phyloP scores from a whole-genome alignment of 2,888 invertebrate genomes.

The Gryllus longicercus region DNA sequence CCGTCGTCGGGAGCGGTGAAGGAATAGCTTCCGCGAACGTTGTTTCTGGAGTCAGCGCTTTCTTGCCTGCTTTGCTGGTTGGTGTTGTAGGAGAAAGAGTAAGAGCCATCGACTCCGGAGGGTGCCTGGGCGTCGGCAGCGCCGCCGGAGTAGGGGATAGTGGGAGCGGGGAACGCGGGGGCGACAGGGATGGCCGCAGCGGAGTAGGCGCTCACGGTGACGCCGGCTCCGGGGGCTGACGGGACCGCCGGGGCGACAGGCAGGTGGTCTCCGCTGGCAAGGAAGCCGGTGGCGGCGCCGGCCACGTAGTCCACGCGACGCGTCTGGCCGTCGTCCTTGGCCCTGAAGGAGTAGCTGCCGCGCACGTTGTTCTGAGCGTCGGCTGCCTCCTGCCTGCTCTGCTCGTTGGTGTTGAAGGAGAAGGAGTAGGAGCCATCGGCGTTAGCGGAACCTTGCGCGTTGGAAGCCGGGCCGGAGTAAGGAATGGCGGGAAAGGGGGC shows the following conservation, averaged over 20 bases:
- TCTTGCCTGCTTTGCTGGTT: constrained; percentile 36
- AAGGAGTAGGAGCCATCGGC: constrained; percentile 43
- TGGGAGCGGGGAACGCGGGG: not conserved
- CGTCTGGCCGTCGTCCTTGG: constrained; percentile 38
- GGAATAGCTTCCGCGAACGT: constrained; percentile 39
- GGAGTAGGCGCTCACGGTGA: not conserved
- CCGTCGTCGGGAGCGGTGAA: constrained; percentile 40
- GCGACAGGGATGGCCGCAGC: not conserved
- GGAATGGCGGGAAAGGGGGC: not conserved
- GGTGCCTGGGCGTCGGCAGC: not conserved
- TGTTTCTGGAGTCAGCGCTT: constrained; percentile 37
- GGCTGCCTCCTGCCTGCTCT: constrained; percentile 44
- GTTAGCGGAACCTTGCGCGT: not conserved
- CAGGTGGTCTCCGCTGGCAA: constrained; percentile 40
- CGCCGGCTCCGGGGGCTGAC: not conserved
- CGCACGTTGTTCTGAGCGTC: constrained; percentile 43
- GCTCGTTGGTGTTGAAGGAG: constrained; percentile 43
- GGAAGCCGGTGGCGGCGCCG: constrained; percentile 39
- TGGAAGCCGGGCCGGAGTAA: not conserved
- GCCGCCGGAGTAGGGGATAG: not conserved
- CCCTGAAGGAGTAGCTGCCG: constrained; percentile 38
- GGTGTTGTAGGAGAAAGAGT: constrained; percentile 37
- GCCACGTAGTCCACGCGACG: constrained; percentile 38
- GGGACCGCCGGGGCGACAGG: constrained; percentile 33
- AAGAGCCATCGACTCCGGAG: constrained; percentile 31